phyloP scores from a whole-genome alignment of 2,113 vertebrate genomes.

The Orthonyx spaldingii region DNA sequence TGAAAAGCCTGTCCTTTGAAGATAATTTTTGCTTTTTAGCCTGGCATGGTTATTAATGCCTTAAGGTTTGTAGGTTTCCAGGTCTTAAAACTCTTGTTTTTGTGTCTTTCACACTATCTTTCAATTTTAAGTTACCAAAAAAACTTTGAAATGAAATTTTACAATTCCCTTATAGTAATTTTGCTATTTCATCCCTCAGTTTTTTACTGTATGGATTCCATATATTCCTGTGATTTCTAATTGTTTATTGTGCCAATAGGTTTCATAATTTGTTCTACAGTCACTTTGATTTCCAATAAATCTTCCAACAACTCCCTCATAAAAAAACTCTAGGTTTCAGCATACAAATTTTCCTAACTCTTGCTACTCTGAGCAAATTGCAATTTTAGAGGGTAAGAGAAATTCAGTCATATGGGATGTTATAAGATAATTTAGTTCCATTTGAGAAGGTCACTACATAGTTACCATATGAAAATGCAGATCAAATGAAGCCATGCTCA shows the following conservation, averaged over 20 bases:
- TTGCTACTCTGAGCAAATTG: background rate
- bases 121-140: background rate
- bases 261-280: background rate
- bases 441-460: background rate
- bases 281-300: background rate
- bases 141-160: background rate
- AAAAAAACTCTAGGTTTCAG: background rate
- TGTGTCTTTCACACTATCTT: background rate
- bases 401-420: background rate
- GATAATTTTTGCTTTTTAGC: background rate
- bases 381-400: background rate
- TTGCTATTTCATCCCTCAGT: background rate
- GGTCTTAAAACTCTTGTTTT: background rate
- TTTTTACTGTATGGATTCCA: background rate
- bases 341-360: background rate
- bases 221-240: background rate
- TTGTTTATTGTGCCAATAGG: background rate
- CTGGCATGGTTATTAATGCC: background rate
- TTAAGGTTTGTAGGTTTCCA: background rate
- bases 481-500: background rate
- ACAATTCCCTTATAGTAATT: background rate
- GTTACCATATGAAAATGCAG: background rate
- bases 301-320: background rate
- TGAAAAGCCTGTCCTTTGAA: background rate
- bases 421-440: background rate